These are phyloP conservation scores for Austrofundulus limnaeus DNA, from an alignment of 2,113 vertebrate species.

Conservation along the genomic window DNA sequence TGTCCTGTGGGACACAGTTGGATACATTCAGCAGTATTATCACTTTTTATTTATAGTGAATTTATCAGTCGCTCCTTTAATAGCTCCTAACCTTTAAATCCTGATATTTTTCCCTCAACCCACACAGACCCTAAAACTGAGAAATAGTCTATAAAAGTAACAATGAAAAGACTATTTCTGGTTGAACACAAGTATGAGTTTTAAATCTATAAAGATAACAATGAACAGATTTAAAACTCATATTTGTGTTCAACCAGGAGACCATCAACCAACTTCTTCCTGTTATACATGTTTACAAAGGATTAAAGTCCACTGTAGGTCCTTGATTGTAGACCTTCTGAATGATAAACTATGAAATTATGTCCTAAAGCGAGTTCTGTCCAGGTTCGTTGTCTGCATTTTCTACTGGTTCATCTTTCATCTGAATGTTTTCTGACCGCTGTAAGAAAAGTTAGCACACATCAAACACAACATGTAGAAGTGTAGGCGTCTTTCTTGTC, in stretches of 20 bases:
- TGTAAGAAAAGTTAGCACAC: conserved; percentile 40
- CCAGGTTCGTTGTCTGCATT: conserved; percentile 39
- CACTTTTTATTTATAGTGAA: too few relatives aligned
- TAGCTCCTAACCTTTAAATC: too few relatives aligned
- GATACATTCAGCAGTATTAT: too few relatives aligned
- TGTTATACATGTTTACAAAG: not conserved
- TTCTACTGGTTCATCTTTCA: conserved; percentile 48
- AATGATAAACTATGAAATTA: conserved; percentile 16
- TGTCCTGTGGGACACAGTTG: too few relatives aligned
- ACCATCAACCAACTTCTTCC: not conserved
- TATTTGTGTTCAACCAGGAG: not conserved
- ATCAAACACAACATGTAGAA: conserved; percentile 55
- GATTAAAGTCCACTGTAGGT: not conserved
- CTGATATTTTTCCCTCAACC: too few relatives aligned
- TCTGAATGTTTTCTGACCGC: conserved; percentile 49
- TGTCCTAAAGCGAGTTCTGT: conserved; percentile 53
- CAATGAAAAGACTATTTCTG: too few relatives aligned
- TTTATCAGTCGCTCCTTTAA: too few relatives aligned
- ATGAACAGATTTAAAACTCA: not conserved
- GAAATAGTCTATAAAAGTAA: too few relatives aligned
- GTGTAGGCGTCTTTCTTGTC: conserved; percentile 32
- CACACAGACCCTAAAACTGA: too few relatives aligned
- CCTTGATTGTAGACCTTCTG: not conserved
- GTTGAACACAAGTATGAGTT: too few relatives aligned
- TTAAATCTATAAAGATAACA: too few relatives aligned